Percentiles rank a stretch among this genome's conserved stretches.
These are phyloP conservation scores for Ametastegia equiseti DNA, from an alignment of 2,888 invertebrate genomes.

Conservation along the genomic window DNA sequence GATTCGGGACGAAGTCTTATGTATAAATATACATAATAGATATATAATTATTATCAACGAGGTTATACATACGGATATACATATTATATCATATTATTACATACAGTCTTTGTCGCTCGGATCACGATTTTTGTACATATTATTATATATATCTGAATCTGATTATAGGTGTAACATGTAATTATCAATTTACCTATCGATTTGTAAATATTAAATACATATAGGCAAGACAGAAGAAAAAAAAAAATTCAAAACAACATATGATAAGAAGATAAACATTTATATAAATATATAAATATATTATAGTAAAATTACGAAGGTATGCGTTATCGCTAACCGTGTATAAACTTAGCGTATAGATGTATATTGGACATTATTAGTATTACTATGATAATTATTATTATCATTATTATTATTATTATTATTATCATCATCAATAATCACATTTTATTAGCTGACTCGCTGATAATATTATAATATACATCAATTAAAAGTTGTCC, in stretches of 20 bases:
- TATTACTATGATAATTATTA: slow-evolving; percentile 55
- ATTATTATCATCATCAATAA: slow-evolving; percentile 51
- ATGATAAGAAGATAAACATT: background rate
- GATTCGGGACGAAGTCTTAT: background rate
- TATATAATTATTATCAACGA: slow-evolving; percentile 20
- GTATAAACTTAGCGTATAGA: slow-evolving; percentile 65
- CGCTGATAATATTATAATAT: background rate
- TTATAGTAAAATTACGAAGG: background rate
- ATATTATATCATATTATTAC: background rate
- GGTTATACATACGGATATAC: background rate
- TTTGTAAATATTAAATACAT: slow-evolving; percentile 16
- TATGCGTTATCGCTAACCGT: slow-evolving; percentile 49
- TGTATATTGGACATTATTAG: slow-evolving; percentile 66
- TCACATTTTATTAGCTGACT: slow-evolving; percentile 20
- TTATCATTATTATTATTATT: slow-evolving; percentile 56
- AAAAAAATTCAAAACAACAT: background rate
- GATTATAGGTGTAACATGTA: slow-evolving; percentile 40
- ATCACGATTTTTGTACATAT: slow-evolving; percentile 24
- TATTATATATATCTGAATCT: background rate
- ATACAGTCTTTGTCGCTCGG: background rate
- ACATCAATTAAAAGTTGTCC: slow-evolving; percentile 58
- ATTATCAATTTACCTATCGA: slow-evolving; percentile 30
- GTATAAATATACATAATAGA: no score
- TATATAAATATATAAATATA: no score
- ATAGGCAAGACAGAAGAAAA: background rate